Conservation (phyloP, 1,140 invertebrate species). For the Phthorimaea operculella region DNA sequence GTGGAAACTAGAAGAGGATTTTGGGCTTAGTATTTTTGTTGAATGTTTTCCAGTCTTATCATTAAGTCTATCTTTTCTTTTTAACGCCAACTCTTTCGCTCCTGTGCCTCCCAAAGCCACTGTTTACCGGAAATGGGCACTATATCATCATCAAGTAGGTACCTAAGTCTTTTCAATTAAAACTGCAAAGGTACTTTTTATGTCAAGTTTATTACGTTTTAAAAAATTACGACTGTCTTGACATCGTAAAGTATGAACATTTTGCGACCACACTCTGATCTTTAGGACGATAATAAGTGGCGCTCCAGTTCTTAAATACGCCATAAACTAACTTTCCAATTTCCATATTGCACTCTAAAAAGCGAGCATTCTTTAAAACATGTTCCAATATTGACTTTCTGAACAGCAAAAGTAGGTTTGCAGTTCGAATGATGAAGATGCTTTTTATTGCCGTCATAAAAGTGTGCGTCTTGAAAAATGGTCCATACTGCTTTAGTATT, state of each 20-base stretch:
- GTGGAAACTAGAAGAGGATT: too few species aligned
- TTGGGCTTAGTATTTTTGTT: too few species aligned
- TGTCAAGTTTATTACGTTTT: neutral
- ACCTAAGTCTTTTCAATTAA: neutral
- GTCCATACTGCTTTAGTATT: neutral
- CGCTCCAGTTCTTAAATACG: conserved; percentile 2
- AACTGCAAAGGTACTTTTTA: neutral
- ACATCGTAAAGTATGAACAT: neutral
- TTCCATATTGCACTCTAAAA: neutral
- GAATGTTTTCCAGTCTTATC: too few species aligned
- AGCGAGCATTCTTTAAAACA: neutral
- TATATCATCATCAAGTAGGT: too few species aligned
- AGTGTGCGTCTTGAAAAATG: neutral
- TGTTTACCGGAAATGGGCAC: too few species aligned
- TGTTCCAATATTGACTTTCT: neutral
- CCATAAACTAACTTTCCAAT: neutral
- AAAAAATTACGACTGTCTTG: neutral
- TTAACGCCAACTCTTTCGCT: too few species aligned
- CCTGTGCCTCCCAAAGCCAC: too few species aligned
- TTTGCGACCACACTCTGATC: neutral
- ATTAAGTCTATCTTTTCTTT: too few species aligned
- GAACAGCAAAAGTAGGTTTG: neutral
- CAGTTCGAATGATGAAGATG: neutral
- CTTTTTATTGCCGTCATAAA: conserved; percentile 6
- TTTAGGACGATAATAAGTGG: neutral